These are phyloP conservation scores for Propsilocerus akamusi DNA, from an alignment of 1,140 invertebrate species.

Conservation along the genomic window DNA sequence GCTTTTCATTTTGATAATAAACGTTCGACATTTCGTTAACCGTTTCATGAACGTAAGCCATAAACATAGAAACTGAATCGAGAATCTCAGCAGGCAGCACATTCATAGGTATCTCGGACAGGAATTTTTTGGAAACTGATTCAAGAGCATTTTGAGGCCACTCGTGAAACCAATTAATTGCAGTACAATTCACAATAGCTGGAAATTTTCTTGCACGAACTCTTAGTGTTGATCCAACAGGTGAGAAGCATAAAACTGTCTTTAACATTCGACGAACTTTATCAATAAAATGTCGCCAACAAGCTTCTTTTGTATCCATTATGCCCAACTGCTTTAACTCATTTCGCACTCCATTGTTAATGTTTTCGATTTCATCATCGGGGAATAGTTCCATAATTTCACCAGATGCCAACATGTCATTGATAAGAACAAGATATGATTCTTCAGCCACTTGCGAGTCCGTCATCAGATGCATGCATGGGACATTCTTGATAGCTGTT, in stretches of 20 bases:
- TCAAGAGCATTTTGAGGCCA: slow-evolving; percentile 83
- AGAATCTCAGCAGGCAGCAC: slow-evolving; percentile 35
- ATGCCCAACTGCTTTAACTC: slow-evolving; percentile 60
- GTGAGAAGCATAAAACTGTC: slow-evolving; percentile 75
- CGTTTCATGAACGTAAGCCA: slow-evolving; percentile 76
- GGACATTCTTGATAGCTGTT: slow-evolving; percentile 70
- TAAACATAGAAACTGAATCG: slow-evolving; percentile 56
- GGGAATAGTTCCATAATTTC: slow-evolving; percentile 81
- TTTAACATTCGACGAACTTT: slow-evolving; percentile 57
- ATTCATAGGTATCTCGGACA: slow-evolving; percentile 56
- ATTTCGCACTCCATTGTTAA: slow-evolving; percentile 58
- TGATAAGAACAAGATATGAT: slow-evolving; percentile 78
- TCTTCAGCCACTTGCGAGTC: slow-evolving; percentile 87
- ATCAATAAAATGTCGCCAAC: slow-evolving; percentile 91
- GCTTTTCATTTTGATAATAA: slow-evolving; percentile 67
- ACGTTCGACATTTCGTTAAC: slow-evolving; percentile 71
- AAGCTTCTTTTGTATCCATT: slow-evolving; percentile 76
- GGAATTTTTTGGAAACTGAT: slow-evolving; percentile 71
- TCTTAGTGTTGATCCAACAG: slow-evolving; percentile 69
- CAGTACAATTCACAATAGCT: slow-evolving; percentile 81
- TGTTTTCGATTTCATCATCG: slow-evolving; percentile 82
- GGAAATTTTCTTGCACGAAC: slow-evolving; percentile 82
- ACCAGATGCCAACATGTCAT: slow-evolving; percentile 84
- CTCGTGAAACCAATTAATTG: slow-evolving; percentile 92
- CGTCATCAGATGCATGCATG: slow-evolving; percentile 80